Conservation (phyloP, 2,113 vertebrate species). For the Alligator sinensis region DNA sequence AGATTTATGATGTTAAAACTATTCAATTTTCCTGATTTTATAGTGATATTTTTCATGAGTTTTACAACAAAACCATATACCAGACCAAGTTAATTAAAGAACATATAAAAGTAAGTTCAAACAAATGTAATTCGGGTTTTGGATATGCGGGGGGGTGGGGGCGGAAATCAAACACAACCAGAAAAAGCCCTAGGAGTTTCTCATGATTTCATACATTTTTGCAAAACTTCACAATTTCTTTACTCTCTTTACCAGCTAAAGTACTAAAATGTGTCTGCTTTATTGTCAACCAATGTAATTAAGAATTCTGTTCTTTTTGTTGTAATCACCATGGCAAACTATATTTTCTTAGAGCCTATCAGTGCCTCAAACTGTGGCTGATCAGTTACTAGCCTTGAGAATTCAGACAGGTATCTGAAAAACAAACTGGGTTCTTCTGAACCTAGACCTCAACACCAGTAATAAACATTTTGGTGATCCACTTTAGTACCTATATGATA, state of each 20-base stretch:
- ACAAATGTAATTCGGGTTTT: background rate
- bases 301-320: background rate
- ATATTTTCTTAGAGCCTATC: background rate
- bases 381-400: background rate
- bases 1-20: background rate
- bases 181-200: too few relatives aligned
- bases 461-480: background rate
- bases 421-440: background rate
- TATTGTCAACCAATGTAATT: rapidly evolving
- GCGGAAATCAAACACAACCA: too few relatives aligned
- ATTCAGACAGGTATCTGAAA: background rate
- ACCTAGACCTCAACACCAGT: background rate
- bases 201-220: background rate
- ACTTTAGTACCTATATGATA: too few relatives aligned
- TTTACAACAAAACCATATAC: background rate
- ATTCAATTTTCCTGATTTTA: background rate
- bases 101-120: background rate
- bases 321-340: background rate
- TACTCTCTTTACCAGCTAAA: background rate
- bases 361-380: background rate
- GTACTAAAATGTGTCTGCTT: background rate
- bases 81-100: background rate
- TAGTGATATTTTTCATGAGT: background rate
- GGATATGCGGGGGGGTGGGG: too few relatives aligned
- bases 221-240: rapidly evolving